phyloP scores from a whole-genome alignment of 1,140 invertebrate genomes.

The Eulimnadia texana region DNA sequence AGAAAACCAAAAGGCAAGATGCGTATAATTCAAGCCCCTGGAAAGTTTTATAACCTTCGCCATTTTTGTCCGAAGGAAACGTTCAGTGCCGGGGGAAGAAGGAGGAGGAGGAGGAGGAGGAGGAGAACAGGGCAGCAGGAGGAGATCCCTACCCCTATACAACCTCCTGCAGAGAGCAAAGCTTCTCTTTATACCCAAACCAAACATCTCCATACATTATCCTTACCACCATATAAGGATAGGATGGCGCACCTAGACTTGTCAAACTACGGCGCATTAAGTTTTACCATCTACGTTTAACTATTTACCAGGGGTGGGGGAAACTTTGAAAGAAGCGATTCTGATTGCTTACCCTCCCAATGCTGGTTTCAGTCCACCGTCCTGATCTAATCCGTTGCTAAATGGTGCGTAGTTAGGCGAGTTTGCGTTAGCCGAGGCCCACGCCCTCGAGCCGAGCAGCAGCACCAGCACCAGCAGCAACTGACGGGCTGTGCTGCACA shows the following conservation, averaged over 20 bases:
- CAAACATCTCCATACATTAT: background rate
- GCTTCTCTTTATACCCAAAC: background rate
- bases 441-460: background rate
- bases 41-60: background rate
- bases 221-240: background rate
- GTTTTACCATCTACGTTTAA: background rate
- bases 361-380: conserved; percentile 6
- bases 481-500: background rate
- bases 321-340: background rate
- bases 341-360: conserved; percentile 1
- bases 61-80: background rate
- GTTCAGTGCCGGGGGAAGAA: background rate
- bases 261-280: background rate
- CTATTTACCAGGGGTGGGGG: background rate
- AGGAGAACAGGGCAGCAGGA: too few species aligned
- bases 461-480: background rate
- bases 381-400: conserved; percentile 12
- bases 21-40: too few species aligned
- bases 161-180: background rate
- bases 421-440: background rate
- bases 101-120: background rate
- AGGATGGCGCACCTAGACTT: background rate
- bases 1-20: background rate
- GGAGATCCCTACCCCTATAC: background rate
- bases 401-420: conserved; percentile 4